Conservation (phyloP, 1,140 invertebrate species). For the Phenacoccus solenopsis region DNA sequence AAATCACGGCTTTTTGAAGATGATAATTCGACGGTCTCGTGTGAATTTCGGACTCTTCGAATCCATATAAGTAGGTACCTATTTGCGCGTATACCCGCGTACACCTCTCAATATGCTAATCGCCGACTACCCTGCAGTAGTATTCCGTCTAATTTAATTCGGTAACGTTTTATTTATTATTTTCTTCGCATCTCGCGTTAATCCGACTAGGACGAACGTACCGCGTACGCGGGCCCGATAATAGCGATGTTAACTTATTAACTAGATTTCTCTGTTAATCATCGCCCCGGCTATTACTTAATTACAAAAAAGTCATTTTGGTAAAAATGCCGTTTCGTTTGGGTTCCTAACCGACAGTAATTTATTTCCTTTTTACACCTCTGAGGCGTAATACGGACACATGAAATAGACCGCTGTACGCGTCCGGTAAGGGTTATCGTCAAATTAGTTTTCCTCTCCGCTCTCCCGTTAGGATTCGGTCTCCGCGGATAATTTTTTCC, state of each 20-base stretch:
- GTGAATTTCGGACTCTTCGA: too few relatives aligned
- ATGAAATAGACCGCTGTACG: neutral
- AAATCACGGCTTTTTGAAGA: too few relatives aligned
- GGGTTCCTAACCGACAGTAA: neutral
- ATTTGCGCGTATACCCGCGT: neutral
- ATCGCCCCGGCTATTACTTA: neutral
- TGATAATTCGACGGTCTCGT: too few relatives aligned
- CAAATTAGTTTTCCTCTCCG: neutral
- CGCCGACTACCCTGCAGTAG: neutral
- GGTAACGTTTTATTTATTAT: neutral
- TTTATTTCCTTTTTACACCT: neutral
- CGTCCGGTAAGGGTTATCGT: too few relatives aligned
- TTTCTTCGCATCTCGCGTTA: neutral
- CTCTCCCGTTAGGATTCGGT: too few relatives aligned
- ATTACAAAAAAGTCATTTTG: slow-evolving; percentile 3
- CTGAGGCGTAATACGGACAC: neutral
- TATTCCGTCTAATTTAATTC: neutral
- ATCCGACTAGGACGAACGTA: neutral
- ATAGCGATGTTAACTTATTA: slow-evolving; percentile 3
- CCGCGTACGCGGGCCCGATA: too few relatives aligned
- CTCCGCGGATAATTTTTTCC: too few relatives aligned
- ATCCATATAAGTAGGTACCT: too few relatives aligned
- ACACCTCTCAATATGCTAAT: neutral
- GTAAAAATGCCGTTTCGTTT: neutral
- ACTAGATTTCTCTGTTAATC: slow-evolving; percentile 2